Conservation (phyloP, 2,888 invertebrate genomes). For the Campopleginae sp. region DNA sequence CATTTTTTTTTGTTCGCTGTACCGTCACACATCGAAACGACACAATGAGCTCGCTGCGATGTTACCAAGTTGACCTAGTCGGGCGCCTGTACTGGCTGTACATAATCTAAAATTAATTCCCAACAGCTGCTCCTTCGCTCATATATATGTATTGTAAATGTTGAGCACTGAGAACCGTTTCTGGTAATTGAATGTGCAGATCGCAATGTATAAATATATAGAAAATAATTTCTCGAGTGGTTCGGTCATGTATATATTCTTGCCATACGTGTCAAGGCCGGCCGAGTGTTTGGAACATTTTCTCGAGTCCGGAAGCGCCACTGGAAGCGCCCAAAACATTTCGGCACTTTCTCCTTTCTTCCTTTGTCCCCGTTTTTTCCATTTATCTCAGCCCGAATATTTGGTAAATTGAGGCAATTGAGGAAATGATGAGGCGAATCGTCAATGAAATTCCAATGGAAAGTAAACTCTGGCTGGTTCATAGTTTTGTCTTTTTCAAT, state of each 20-base stretch:
- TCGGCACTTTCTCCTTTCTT: constrained; percentile 42
- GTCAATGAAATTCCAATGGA: background rate
- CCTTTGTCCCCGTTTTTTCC: background rate
- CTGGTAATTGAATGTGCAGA: constrained; percentile 1
- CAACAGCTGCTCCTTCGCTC: constrained; percentile 77
- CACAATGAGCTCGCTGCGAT: constrained; percentile 62
- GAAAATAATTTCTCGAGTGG: constrained; percentile 28
- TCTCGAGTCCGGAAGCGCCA: constrained; percentile 52
- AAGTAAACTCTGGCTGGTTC: background rate
- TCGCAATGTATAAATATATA: background rate
- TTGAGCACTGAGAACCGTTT: constrained; percentile 47
- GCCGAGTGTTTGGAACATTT: constrained; percentile 45
- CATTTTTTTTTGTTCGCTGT: background rate
- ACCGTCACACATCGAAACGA: constrained; percentile 36
- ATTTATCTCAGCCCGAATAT: background rate
- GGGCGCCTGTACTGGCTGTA: constrained; percentile 76
- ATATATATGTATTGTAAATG: constrained; percentile 50
- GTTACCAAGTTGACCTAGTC: constrained; percentile 77
- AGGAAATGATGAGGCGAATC: no score
- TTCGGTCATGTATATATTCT: constrained; percentile 66
- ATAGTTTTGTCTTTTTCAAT: background rate
- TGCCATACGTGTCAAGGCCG: constrained; percentile 68
- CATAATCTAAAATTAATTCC: constrained; percentile 83
- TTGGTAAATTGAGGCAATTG: background rate
- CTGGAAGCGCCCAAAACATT: background rate